These are phyloP conservation scores for Heliornis fulica DNA, from an alignment of 2,113 vertebrate species.

Conservation along the genomic window DNA sequence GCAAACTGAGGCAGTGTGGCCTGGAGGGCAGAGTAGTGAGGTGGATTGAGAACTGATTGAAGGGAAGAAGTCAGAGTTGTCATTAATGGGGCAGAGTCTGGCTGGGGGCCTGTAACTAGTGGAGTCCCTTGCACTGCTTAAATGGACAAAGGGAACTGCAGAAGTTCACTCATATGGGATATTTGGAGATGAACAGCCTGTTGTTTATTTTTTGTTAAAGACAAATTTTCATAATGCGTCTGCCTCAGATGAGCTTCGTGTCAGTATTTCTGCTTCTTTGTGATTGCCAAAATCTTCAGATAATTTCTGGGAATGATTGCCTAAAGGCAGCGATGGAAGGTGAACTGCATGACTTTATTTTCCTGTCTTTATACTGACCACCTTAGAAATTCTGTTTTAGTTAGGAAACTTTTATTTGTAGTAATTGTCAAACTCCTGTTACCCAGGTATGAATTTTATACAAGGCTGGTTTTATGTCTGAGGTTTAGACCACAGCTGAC, in stretches of 20 bases:
- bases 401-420: background rate
- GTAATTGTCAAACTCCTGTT: background rate
- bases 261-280: background rate
- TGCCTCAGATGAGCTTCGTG: background rate
- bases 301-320: background rate
- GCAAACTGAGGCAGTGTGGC: no score
- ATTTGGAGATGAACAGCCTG: background rate
- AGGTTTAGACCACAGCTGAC: background rate
- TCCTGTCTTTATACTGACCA: background rate
- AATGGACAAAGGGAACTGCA: background rate
- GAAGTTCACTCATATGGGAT: background rate
- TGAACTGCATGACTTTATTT: background rate
- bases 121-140: no score
- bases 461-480: background rate
- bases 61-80: no score
- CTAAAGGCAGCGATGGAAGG: background rate
- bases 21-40: no score
- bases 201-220: background rate
- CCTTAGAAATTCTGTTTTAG: background rate
- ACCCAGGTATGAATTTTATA: background rate
- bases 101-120: no score
- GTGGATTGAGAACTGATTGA: no score
- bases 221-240: background rate
- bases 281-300: background rate
- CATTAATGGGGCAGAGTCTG: no score